Evolutionary conservation across 2,888 invertebrate species (phyloP), one percentile per base, ranked within the genome.

Genomic region (Steinernema carpocapsae): DNA sequence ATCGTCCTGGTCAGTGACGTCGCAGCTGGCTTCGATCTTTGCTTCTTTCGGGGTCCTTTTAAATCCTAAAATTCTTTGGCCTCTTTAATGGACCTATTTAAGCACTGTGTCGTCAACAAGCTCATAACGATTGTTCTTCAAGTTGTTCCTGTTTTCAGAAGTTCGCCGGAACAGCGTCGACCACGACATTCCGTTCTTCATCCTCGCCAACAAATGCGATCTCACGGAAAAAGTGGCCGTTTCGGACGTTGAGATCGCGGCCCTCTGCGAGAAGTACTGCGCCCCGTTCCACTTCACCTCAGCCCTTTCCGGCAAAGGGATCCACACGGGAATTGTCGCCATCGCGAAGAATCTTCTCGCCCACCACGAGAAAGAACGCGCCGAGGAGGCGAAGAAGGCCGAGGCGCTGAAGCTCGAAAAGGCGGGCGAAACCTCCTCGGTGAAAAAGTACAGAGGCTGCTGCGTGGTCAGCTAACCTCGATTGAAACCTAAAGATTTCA

Each of bases 271-370:
- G 37, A 45, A 74, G 22, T 74, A 74, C 56, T 73, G 76, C 52
- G 82, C 80, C 22, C 56, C 71, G 14, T 80, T 78, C 52, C 78
- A 78, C 52, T 80, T 83, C 48, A 80, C 80, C 26, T 82, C 82
- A 12, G 80, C 80, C 22, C 71, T 80, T 17, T 74, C 70, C 43
- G 82, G 80, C 17, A 29, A 59, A 22, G 80, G 80, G 29, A 82
- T 80, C 43, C 81, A 79, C 43, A 74, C 72, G 45, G 80, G 71
- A 12, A 79, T 79, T 75, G 42, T 45, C 10, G 29, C 56, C 19
- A 80, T 79, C 26, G 76, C 77, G 1, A 74, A 81, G 29, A 24
- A 70, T 22, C 42, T 76, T 19, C 42, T 76, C 22, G 43, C 43
- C 7, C 46, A 26, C 52, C 29, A 64, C 37, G 64, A 64, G 17